Conservation (phyloP, 23 tunicate genomes). For the Oikopleura dioica region DNA sequence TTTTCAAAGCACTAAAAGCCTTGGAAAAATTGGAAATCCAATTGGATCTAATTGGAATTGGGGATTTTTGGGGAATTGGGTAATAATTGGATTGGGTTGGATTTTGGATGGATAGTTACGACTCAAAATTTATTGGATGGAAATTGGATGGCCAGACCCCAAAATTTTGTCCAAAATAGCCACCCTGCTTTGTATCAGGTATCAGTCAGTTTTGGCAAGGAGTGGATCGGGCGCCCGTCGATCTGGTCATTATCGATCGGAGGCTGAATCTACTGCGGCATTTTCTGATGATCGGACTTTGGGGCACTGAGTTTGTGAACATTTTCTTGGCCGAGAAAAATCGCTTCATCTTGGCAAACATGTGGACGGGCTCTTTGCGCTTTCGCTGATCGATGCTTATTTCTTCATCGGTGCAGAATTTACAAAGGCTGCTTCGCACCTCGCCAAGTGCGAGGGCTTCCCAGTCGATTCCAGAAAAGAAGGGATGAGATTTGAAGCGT, state of each 20-base stretch:
- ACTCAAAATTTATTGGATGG: too few relatives aligned
- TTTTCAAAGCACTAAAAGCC: too few relatives aligned
- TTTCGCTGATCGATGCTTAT: not conserved
- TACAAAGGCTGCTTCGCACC: not conserved
- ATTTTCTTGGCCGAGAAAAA: constrained; percentile 10
- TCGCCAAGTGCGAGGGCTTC: not conserved
- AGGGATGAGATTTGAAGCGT: not conserved
- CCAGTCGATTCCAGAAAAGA: not conserved
- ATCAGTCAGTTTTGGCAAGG: too few relatives aligned
- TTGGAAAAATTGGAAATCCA: too few relatives aligned
- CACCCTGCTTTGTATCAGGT: too few relatives aligned
- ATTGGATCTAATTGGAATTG: too few relatives aligned
- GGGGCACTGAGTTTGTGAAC: not conserved
- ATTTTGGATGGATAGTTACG: too few relatives aligned
- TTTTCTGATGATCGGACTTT: not conserved
- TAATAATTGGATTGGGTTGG: too few relatives aligned
- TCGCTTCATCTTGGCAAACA: not conserved
- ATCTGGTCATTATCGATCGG: not conserved
- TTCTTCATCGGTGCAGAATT: not conserved
- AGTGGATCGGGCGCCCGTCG: too few relatives aligned
- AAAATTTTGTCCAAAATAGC: too few relatives aligned
- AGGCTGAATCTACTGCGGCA: not conserved
- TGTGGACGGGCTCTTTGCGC: not conserved
- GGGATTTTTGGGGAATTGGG: too few relatives aligned
- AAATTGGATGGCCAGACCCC: too few relatives aligned